phyloP scores from a whole-genome alignment of 2,797 vertebrate genomes.

The Coccyzus lansbergi region DNA sequence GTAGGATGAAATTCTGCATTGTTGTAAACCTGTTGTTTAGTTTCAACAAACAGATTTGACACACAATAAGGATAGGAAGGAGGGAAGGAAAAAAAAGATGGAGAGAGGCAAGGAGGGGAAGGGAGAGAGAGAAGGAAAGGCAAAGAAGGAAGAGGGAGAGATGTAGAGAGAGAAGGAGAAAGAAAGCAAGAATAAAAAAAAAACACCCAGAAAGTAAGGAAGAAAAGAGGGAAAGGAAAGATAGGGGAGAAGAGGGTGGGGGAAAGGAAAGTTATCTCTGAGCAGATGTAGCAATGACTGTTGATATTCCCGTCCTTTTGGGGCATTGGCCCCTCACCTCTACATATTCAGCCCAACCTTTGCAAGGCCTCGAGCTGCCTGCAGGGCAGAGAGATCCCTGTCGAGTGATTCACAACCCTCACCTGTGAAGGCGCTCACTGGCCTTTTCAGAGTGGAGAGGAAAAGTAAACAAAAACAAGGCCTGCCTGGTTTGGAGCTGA shows the following conservation, averaged over 20 bases:
- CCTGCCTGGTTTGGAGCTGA: neutral
- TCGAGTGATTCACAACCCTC: neutral
- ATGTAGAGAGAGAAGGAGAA: neutral
- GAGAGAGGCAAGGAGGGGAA: too few species aligned
- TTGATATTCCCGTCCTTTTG: neutral
- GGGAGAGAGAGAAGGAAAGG: too few species aligned
- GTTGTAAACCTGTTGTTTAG: neutral
- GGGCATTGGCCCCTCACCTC: neutral
- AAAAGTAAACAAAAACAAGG: constrained; percentile 58
- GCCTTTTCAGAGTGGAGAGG: constrained; percentile 12
- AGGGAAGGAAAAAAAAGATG: rapidly evolving
- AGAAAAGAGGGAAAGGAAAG: rapidly evolving
- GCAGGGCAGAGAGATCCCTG: neutral
- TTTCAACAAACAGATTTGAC: neutral
- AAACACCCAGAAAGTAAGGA: too few species aligned
- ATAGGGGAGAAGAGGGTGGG: rapidly evolving
- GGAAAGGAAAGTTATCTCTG: too few species aligned
- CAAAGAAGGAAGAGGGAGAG: too few species aligned
- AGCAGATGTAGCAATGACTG: neutral
- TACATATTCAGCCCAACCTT: neutral
- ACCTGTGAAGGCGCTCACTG: neutral
- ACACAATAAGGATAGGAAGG: rapidly evolving
- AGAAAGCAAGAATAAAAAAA: neutral
- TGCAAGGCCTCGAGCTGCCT: neutral
- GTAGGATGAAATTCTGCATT: neutral